phyloP scores from a whole-genome alignment of 2,888 invertebrate species.

The Lypha dubia region DNA sequence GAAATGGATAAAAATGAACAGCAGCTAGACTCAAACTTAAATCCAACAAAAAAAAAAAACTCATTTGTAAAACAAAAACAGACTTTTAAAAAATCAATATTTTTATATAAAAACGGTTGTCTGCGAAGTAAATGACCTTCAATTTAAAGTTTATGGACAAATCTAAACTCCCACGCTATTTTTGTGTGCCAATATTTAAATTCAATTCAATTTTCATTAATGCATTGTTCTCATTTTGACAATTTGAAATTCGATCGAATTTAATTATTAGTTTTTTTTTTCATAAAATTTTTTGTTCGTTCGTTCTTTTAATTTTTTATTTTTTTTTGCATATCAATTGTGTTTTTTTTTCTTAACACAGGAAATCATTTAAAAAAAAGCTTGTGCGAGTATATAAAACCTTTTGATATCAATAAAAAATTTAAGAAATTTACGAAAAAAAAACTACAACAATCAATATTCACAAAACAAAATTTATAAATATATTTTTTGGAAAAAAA shows the following conservation, averaged over 20 bases:
- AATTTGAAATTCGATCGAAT: constrained; percentile 72
- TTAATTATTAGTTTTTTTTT: constrained; percentile 62
- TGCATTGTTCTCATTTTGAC: constrained; percentile 61
- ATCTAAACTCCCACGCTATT: constrained; percentile 61
- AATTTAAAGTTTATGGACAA: constrained; percentile 31
- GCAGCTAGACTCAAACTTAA: constrained; percentile 49
- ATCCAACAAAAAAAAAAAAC: constrained; percentile 9
- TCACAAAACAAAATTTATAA: constrained; percentile 55
- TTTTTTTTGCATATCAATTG: constrained; percentile 70
- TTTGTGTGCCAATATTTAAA: constrained; percentile 37
- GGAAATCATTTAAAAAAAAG: constrained; percentile 69
- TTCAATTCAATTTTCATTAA: constrained; percentile 39
- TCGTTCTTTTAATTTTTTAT: constrained; percentile 2
- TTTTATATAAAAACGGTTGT: background rate
- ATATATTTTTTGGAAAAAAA: constrained; percentile 39
- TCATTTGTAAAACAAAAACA: constrained; percentile 29
- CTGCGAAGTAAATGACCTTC: constrained; percentile 61
- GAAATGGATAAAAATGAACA: constrained; percentile 56
- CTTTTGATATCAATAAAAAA: constrained; percentile 71
- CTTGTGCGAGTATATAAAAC: constrained; percentile 27
- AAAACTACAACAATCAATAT: constrained; percentile 59
- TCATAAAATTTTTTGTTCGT: background rate
- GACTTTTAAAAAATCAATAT: constrained; percentile 44
- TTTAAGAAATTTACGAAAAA: constrained; percentile 29
- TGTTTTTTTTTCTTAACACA: constrained; percentile 65